Conservation (phyloP, 2,797 vertebrate genomes). For the Syngnathus rostellatus region DNA sequence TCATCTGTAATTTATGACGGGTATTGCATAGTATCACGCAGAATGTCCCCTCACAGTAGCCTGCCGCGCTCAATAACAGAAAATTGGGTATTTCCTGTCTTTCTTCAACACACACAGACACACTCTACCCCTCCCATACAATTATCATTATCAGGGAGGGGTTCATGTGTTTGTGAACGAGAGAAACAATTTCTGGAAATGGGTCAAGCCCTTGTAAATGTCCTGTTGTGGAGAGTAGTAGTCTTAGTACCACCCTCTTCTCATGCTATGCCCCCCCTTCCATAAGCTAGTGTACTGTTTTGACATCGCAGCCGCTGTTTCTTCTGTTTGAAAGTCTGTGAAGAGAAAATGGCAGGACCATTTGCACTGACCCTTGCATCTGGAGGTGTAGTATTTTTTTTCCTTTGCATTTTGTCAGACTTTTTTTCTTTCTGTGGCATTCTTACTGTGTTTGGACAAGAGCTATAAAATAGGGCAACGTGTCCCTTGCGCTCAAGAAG, state of each 20-base stretch:
- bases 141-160: conserved; percentile 19
- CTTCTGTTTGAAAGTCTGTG: conserved; percentile 13
- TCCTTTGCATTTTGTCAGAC: conserved; percentile 11
- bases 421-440: neutral
- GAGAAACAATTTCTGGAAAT: conserved; percentile 70
- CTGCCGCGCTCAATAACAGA: neutral
- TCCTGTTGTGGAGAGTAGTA: conserved; percentile 34
- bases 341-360: conserved; percentile 54
- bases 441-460: conserved; percentile 12
- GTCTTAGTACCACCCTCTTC: conserved; percentile 29
- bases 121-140: conserved; percentile 1
- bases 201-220: conserved; percentile 55
- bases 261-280: conserved; percentile 5
- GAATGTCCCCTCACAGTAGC: neutral
- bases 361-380: conserved; percentile 40
- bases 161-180: conserved; percentile 49
- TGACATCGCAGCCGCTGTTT: conserved; percentile 1
- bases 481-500: conserved; percentile 23
- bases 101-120: neutral
- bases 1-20: neutral
- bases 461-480: conserved; percentile 40
- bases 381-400: conserved; percentile 50
- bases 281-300: neutral
- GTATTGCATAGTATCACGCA: too few relatives aligned
- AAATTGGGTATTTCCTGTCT: conserved; percentile 1